These are phyloP conservation scores for Nilaparvata lugens DNA, from an alignment of 1,140 invertebrate species.

Conservation along the genomic window DNA sequence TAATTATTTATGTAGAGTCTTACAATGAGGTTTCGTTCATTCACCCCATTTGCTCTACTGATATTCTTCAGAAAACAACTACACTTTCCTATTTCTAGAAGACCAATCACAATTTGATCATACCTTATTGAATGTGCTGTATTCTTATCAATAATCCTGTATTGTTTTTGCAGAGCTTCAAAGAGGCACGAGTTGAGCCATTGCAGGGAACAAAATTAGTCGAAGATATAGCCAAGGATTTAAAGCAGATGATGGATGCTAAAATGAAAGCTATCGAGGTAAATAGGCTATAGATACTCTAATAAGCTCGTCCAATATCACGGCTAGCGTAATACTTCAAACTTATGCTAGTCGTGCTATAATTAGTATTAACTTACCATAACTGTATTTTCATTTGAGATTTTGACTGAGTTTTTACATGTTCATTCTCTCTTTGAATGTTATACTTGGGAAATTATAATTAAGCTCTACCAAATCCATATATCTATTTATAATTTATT, in stretches of 20 bases:
- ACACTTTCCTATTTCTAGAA: too few species aligned
- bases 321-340: neutral
- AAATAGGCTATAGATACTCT: neutral
- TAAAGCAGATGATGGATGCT: neutral
- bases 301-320: neutral
- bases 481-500: too few species aligned
- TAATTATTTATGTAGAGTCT: neutral
- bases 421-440: too few species aligned
- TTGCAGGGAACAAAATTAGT: neutral
- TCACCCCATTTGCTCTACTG: too few species aligned
- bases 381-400: too few species aligned
- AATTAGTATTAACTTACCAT: too few species aligned
- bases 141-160: neutral
- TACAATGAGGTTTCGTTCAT: too few species aligned
- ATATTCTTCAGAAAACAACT: too few species aligned
- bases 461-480: too few species aligned
- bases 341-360: too few species aligned
- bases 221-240: neutral
- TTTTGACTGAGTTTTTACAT: too few species aligned
- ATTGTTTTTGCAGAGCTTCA: neutral
- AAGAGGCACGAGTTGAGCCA: neutral
- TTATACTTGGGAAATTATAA: too few species aligned
- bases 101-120: neutral
- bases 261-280: neutral
- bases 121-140: neutral